phyloP scores from a whole-genome alignment of 2,888 invertebrate species.

The Hololepta plana region DNA sequence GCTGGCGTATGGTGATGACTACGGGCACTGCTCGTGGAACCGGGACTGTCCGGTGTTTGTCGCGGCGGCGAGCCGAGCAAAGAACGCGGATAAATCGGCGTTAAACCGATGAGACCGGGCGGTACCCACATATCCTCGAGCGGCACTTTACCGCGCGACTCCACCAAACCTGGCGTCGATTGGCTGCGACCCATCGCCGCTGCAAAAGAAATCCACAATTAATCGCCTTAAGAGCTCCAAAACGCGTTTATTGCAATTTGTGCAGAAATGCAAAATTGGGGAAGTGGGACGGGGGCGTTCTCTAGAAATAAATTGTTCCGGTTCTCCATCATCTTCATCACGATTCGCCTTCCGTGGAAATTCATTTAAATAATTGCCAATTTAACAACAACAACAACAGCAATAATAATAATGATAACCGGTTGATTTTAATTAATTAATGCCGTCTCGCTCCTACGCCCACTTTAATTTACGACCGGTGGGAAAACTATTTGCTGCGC shows the following conservation, averaged over 20 bases:
- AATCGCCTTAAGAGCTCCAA: no score
- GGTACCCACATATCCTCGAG: conserved; percentile 72
- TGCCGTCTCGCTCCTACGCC: no score
- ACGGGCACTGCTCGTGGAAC: conserved; percentile 31
- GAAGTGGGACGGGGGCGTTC: no score
- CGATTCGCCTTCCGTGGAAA: no score
- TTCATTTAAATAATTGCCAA: no score
- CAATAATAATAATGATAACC: background rate
- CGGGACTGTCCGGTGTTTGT: conserved; percentile 31
- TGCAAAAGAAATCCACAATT: no score
- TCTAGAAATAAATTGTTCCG: no score
- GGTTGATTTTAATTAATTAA: background rate
- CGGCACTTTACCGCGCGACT: conserved; percentile 78
- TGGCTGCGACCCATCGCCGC: conserved; percentile 91
- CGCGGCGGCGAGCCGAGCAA: conserved; percentile 29
- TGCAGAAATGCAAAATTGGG: no score
- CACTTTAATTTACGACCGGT: no score
- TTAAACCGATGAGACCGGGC: conserved; percentile 24
- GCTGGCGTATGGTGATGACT: conserved; percentile 24
- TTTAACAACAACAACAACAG: background rate
- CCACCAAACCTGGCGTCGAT: conserved; percentile 89
- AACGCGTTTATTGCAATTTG: no score
- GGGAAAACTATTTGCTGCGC: no score
- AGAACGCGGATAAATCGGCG: conserved; percentile 19
- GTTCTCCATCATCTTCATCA: no score